Conservation (phyloP, 2,113 vertebrate species). For the Zosterops lateralis region DNA sequence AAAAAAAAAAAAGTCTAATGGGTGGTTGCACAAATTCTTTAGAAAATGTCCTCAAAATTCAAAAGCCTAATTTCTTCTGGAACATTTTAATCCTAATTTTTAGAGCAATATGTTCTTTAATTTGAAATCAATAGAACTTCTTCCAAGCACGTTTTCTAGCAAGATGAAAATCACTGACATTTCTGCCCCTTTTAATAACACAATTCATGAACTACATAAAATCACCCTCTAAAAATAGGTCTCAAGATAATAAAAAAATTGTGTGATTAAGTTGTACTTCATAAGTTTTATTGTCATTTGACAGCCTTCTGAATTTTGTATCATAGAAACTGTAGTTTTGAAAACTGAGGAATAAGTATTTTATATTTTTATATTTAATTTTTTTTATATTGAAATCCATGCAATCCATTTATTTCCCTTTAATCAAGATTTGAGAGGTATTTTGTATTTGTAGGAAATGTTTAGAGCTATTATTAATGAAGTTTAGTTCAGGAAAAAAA, state of each 20-base stretch:
- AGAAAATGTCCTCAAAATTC: background rate
- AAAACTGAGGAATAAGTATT: background rate
- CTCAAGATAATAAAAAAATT: background rate
- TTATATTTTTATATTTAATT: background rate
- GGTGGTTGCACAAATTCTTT: background rate
- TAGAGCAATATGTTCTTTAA: background rate
- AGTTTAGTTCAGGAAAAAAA: background rate
- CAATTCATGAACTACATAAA: background rate
- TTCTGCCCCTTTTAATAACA: background rate
- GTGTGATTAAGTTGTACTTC: background rate
- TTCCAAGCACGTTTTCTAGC: background rate
- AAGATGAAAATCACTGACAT: background rate
- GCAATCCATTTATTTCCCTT: background rate
- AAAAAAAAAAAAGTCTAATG: background rate
- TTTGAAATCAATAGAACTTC: background rate
- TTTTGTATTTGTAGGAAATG: background rate
- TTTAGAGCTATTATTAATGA: background rate
- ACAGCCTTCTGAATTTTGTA: background rate
- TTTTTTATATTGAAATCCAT: background rate
- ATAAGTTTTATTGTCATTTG: background rate
- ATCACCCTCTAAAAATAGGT: background rate
- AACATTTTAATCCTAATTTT: background rate
- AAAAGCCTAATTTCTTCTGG: background rate
- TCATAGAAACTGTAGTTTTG: background rate
- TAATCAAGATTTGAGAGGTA: background rate